Evolutionary conservation across 2,888 invertebrate genomes (phyloP).

Genomic region (Papilio gigon): DNA sequence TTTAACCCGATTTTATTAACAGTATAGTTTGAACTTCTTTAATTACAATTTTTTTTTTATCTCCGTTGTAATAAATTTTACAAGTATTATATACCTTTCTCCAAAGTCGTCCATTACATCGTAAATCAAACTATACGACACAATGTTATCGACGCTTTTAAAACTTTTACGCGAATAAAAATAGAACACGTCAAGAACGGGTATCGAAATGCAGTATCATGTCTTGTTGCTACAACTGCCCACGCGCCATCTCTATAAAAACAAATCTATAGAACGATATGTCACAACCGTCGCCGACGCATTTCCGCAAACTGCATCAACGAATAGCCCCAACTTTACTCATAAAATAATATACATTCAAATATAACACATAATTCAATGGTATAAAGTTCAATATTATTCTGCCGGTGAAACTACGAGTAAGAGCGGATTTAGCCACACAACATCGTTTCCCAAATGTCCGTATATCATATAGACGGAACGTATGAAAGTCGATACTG

Average conservation of each 20-base stretch:
- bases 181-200: slow-evolving; percentile 31
- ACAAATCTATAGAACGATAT: slow-evolving; percentile 61
- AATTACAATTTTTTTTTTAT: too few relatives aligned
- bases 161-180: slow-evolving; percentile 30
- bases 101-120: background rate
- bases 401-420: slow-evolving; percentile 38
- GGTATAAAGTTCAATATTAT: slow-evolving; percentile 52
- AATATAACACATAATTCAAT: slow-evolving; percentile 42
- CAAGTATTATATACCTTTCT: background rate
- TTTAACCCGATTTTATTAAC: background rate
- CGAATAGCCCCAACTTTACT: slow-evolving; percentile 58
- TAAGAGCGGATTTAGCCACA: slow-evolving; percentile 44
- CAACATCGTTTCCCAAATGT: slow-evolving; percentile 53
- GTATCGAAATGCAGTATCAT: slow-evolving; percentile 44
- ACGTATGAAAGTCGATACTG: slow-evolving; percentile 78
- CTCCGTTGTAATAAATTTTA: background rate
- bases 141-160: slow-evolving; percentile 5
- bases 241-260: slow-evolving; percentile 68
- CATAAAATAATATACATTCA: slow-evolving; percentile 40
- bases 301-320: slow-evolving; percentile 66
- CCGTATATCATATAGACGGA: slow-evolving; percentile 65
- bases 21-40: too few relatives aligned
- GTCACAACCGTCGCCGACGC: slow-evolving; percentile 69
- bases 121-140: slow-evolving; percentile 16
- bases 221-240: slow-evolving; percentile 71